phyloP scores from a whole-genome alignment of 2,113 vertebrate species.

The Campylomormyrus tamandua region DNA sequence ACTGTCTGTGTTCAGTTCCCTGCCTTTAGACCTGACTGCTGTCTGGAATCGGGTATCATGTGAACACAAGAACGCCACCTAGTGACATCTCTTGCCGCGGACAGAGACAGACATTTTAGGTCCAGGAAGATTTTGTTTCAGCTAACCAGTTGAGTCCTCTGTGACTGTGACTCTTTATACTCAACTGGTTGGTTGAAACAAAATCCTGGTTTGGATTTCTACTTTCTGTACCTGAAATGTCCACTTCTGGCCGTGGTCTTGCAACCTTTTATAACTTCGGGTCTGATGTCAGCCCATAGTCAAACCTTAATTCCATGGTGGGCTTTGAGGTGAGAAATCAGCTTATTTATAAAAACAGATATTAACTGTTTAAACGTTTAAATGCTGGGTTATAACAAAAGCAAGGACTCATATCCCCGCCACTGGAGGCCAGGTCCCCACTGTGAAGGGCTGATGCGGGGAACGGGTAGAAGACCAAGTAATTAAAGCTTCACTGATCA shows the following conservation, averaged over 20 bases:
- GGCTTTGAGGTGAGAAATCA: neutral
- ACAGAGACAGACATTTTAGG: too few species aligned
- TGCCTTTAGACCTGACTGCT: too few species aligned
- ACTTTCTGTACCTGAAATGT: too few species aligned
- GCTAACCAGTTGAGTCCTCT: too few species aligned
- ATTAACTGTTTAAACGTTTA: neutral
- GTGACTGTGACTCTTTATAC: too few species aligned
- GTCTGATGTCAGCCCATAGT: neutral
- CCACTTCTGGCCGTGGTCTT: neutral
- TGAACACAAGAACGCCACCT: too few species aligned
- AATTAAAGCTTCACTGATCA: slow-evolving; percentile 3
- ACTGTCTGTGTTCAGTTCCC: too few species aligned
- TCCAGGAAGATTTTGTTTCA: too few species aligned
- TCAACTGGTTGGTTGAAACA: too few species aligned
- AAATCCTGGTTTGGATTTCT: too few species aligned
- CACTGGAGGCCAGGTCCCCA: neutral
- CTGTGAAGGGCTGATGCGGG: neutral
- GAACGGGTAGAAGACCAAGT: neutral
- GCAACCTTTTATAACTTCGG: neutral
- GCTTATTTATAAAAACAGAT: neutral
- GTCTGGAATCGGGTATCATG: too few species aligned
- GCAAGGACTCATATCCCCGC: neutral
- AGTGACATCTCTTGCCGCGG: too few species aligned
- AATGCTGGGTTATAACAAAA: neutral
- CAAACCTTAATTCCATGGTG: neutral